Conservation (phyloP, 2,888 invertebrate genomes). For the Epistrophe eligans region DNA sequence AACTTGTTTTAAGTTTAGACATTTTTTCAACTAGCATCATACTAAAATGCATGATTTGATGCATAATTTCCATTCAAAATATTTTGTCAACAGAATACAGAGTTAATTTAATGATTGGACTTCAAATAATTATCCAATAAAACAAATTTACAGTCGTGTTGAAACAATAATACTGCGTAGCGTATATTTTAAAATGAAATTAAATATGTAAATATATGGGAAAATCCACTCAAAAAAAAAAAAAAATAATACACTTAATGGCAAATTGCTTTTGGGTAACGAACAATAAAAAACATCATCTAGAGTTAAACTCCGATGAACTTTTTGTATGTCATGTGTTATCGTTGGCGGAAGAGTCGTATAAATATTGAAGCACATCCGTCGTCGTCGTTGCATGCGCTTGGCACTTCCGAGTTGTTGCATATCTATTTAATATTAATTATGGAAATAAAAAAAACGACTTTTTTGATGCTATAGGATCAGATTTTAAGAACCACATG, state of each 20-base stretch:
- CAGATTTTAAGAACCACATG: background rate
- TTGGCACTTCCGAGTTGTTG: slow-evolving; percentile 1
- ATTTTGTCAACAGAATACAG: too few relatives aligned
- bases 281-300: background rate
- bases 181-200: background rate
- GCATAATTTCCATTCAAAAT: too few relatives aligned
- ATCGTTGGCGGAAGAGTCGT: slow-evolving; percentile 16
- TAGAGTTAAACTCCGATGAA: slow-evolving; percentile 25
- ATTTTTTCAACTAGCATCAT: too few relatives aligned
- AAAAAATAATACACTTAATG: background rate
- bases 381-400: slow-evolving; percentile 3
- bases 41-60: too few relatives aligned
- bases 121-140: too few relatives aligned
- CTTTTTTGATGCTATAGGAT: background rate
- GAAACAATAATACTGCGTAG: too few relatives aligned
- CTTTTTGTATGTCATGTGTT: slow-evolving; percentile 10
- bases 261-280: background rate
- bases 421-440: slow-evolving; percentile 16
- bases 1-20: too few relatives aligned
- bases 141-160: too few relatives aligned
- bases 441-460: background rate
- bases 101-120: too few relatives aligned
- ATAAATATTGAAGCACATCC: slow-evolving; percentile 15
- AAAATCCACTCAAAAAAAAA: background rate
- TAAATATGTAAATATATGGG: background rate